These are phyloP conservation scores for Ceratina calcarata DNA, from an alignment of 1,140 invertebrate species.

Conservation along the genomic window DNA sequence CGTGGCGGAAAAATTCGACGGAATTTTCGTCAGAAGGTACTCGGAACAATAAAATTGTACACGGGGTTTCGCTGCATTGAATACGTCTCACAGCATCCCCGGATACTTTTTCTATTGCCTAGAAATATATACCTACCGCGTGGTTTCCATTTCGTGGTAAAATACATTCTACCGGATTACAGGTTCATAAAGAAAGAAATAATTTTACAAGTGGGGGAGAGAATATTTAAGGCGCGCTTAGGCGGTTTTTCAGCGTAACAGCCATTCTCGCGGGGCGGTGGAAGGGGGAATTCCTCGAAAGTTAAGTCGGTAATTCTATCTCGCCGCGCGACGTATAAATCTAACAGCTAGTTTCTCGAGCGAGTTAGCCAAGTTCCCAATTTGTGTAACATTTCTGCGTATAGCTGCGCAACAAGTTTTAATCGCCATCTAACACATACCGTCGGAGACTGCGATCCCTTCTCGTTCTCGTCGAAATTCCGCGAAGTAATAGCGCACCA, in stretches of 20 bases:
- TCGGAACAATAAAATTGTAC: background rate
- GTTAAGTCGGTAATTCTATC: conserved; percentile 21
- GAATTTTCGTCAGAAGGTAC: conserved; percentile 16
- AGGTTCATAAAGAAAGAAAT: background rate
- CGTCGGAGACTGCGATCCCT: no score
- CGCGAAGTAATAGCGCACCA: background rate
- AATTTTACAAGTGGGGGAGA: background rate
- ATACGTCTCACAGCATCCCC: background rate
- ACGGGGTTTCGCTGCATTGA: background rate
- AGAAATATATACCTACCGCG: no score
- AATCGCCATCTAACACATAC: conserved; percentile 20
- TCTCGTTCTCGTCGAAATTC: background rate
- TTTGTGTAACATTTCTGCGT: conserved; percentile 1
- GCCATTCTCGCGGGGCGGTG: conserved; percentile 1
- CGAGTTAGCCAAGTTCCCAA: conserved; percentile 30
- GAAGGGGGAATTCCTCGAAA: conserved; percentile 8
- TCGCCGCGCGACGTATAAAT: conserved; percentile 4
- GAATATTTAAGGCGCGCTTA: background rate
- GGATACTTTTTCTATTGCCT: background rate
- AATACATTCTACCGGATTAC: no score
- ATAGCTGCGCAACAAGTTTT: conserved; percentile 23
- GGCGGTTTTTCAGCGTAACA: background rate
- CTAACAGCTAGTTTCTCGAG: conserved; percentile 6
- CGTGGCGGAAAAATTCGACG: conserved; percentile 30
- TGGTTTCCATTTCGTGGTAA: no score